Percentiles rank a stretch among this genome's conserved stretches.
Conservation (phyloP, 2,113 vertebrate genomes). For the Ondatra zibethicus region DNA sequence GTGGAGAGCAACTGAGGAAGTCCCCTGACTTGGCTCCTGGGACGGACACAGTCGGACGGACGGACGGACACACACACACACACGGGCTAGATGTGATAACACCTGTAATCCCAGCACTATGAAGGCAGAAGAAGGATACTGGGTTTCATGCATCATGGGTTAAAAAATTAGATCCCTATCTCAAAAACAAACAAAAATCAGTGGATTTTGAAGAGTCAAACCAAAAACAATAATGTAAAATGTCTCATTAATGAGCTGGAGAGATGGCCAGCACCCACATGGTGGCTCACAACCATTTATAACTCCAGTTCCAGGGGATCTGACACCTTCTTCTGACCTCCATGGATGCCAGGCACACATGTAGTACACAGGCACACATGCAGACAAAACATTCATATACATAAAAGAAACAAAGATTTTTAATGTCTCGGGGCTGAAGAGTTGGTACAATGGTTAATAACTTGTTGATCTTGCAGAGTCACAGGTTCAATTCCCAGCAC, state of each 20-base stretch:
- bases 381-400: too few species aligned
- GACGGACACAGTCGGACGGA: too few species aligned
- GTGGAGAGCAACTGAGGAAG: too few species aligned
- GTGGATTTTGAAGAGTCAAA: neutral
- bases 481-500: neutral
- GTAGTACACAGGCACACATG: neutral
- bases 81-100: neutral
- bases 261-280: neutral
- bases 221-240: neutral
- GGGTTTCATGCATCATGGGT: too few species aligned
- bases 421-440: neutral
- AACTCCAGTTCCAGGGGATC: neutral
- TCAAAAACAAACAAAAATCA: neutral
- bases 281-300: neutral
- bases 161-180: neutral
- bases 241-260: neutral
- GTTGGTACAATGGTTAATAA: neutral
- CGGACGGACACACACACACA: too few species aligned
- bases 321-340: neutral
- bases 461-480: neutral
- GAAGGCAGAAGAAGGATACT: neutral
- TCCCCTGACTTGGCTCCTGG: too few species aligned
- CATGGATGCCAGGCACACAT: neutral
- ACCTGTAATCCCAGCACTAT: neutral
- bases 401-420: too few species aligned